A percentile compares a stretch with the other conserved stretches of the same genome.
These are phyloP conservation scores for Tachina grossa DNA, from an alignment of 2,888 invertebrate genomes.

Conservation along the genomic window DNA sequence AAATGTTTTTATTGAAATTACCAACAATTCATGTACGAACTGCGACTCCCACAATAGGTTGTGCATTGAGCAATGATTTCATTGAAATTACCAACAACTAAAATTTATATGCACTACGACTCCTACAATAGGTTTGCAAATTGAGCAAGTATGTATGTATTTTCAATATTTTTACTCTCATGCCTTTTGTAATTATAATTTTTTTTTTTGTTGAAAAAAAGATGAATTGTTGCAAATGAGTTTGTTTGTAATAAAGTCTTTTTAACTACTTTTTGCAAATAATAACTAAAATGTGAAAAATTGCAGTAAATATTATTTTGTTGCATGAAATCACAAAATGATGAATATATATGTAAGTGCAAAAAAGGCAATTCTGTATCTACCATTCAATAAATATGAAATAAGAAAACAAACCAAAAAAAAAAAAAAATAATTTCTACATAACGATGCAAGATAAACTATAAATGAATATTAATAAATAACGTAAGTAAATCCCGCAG, in stretches of 20 bases:
- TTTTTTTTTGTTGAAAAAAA: not conserved
- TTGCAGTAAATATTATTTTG: conserved; percentile 26
- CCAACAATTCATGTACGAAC: too few relatives aligned
- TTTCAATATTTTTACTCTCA: conserved; percentile 47
- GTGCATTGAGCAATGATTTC: too few relatives aligned
- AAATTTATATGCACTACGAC: too few relatives aligned
- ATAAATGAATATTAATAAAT: conserved; percentile 32
- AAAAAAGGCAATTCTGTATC: conserved; percentile 37
- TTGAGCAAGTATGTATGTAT: not conserved
- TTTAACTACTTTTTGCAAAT: conserved; percentile 47
- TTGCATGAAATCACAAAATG: conserved; percentile 43
- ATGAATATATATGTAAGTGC: conserved; percentile 58
- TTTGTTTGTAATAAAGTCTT: conserved; percentile 40
- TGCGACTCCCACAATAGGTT: too few relatives aligned
- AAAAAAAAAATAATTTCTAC: conserved; percentile 19
- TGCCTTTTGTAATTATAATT: conserved; percentile 63
- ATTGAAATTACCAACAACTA: too few relatives aligned
- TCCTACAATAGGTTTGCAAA: too few relatives aligned
- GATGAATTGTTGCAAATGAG: conserved; percentile 52
- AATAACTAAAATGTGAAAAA: conserved; percentile 55
- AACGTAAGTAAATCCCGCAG: conserved; percentile 2
- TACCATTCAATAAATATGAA: conserved; percentile 50
- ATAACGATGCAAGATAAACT: conserved; percentile 38
- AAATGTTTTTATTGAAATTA: too few relatives aligned
- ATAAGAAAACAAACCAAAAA: conserved; percentile 3